phyloP scores from a whole-genome alignment of 2,113 vertebrate species.

The Lota lota region DNA sequence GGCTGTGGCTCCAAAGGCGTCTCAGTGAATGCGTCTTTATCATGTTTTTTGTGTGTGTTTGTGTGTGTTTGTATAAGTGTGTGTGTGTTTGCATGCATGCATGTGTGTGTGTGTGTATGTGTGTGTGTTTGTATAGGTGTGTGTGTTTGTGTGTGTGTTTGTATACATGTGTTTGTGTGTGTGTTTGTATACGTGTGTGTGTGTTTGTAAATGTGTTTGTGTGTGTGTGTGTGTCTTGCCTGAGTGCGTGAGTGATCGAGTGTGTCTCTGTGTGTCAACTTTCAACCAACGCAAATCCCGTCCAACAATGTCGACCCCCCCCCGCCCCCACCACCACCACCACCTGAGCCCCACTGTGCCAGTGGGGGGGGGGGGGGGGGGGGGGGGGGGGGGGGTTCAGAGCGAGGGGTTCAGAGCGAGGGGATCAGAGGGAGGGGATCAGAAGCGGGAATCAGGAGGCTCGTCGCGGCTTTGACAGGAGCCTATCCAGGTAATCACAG shows the following conservation, averaged over 20 bases:
- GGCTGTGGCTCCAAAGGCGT: too few relatives aligned
- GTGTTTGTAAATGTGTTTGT: background rate
- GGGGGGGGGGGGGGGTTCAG: too few relatives aligned
- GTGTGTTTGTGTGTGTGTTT: background rate
- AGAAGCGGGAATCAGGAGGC: conserved; percentile 35
- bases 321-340: too few relatives aligned
- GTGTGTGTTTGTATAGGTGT: background rate
- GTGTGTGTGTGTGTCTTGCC: background rate
- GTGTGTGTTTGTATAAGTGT: too few relatives aligned
- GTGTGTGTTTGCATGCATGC: too few relatives aligned
- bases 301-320: too few relatives aligned
- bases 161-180: background rate
- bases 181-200: background rate
- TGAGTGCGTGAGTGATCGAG: background rate
- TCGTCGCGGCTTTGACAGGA: conserved; percentile 15
- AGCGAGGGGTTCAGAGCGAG: background rate
- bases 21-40: too few relatives aligned
- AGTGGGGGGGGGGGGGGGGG: background rate
- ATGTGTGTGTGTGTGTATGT: too few relatives aligned
- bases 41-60: too few relatives aligned
- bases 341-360: background rate
- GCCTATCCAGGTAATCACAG: conserved; percentile 43
- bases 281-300: too few relatives aligned
- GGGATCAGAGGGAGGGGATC: too few relatives aligned
- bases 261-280: background rate